Evolutionary conservation across 2,113 vertebrate species (phyloP), one percentile per base, ranked within the genome.

Genomic region (Leucopsar rothschildi): DNA sequence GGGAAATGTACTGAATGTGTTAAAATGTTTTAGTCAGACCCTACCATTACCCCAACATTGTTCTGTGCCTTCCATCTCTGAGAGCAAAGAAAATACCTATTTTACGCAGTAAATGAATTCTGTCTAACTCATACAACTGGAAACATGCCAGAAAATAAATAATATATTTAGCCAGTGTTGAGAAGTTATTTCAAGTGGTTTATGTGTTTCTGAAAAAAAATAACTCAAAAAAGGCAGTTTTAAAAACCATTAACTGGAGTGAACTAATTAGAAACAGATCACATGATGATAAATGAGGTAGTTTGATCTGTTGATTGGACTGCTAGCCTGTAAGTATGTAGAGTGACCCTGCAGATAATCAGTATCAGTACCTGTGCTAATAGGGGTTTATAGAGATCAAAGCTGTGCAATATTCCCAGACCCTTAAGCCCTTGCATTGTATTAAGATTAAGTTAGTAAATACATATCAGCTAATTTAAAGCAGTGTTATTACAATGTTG

Each of bases 211-310:
- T 89, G 60, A 90, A 93, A 89, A 89, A 92, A 95, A 75, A 42
- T 6, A 83, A 47, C 39, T 88, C 23, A 92, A 88, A 95, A 88
- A 84, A 82, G 73, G 78, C 50, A 70, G 45, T 73, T 96, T 94
- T 87, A 92, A 95, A 87, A 97, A 95, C 83, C 63, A 94, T 96
- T 95, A 93, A 87, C 82, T 80, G 40, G 28, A 61, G 39, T 53
- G 47, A 82, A 87, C 72, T 96, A 95, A 96, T 96, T 95, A 97
- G 88, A 96, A 97, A 85, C 91, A 96, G 88, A 92, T 95, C 93
- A 92, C 73, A 82, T 39, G 35, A 93, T 97, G 94, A 96, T 95
- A 95, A 95, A 96, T 96, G 88, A 95, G 56, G 82, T 82, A 92
- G 88, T 94, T 92, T 88, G 86, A 85, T 93, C 39, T 94, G 93